A percentile compares a stretch with the other conserved stretches of the same genome.
These are phyloP conservation scores for Sparus aurata DNA, from an alignment of 2,797 vertebrate species.

Conservation along the genomic window DNA sequence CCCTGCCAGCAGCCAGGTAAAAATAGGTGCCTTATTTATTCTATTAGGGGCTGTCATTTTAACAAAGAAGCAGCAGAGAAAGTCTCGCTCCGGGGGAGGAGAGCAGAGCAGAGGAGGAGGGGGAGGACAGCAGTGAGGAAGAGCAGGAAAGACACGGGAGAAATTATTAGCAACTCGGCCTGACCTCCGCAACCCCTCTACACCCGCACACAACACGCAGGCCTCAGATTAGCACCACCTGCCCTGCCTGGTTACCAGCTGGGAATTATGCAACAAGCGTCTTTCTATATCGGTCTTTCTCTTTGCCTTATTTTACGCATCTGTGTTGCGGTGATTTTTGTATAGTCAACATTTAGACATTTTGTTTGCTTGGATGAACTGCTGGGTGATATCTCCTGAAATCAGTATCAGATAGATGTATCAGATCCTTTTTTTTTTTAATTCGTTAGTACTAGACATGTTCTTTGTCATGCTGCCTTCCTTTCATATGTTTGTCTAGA, in stretches of 20 bases:
- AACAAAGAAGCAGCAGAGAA: constrained; percentile 57
- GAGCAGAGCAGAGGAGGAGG: constrained; percentile 13
- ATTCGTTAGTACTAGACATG: not conserved
- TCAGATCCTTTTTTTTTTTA: not conserved
- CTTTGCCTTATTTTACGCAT: not conserved
- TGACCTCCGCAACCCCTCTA: constrained; percentile 24
- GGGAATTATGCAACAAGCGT: constrained; percentile 26
- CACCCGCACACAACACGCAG: constrained; percentile 26
- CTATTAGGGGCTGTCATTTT: constrained; percentile 73
- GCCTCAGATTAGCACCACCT: constrained; percentile 48
- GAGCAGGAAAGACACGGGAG: constrained; percentile 34
- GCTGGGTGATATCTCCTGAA: too few species aligned
- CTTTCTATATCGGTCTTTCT: not conserved
- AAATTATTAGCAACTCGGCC: constrained; percentile 30
- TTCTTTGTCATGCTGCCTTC: not conserved
- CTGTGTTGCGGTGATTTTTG: not conserved
- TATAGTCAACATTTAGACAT: not conserved
- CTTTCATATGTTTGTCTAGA: not conserved
- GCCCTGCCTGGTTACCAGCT: constrained; percentile 31
- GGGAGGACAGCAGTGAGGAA: constrained; percentile 3
- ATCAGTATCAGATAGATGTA: not conserved
- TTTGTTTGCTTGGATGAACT: not conserved
- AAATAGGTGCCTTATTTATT: constrained; percentile 77
- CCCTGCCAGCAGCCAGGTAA: constrained; percentile 63
- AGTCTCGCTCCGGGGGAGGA: constrained; percentile 42